Evolutionary conservation across 2,113 vertebrate genomes (phyloP).

Genomic region (Cebidichthys violaceus): DNA sequence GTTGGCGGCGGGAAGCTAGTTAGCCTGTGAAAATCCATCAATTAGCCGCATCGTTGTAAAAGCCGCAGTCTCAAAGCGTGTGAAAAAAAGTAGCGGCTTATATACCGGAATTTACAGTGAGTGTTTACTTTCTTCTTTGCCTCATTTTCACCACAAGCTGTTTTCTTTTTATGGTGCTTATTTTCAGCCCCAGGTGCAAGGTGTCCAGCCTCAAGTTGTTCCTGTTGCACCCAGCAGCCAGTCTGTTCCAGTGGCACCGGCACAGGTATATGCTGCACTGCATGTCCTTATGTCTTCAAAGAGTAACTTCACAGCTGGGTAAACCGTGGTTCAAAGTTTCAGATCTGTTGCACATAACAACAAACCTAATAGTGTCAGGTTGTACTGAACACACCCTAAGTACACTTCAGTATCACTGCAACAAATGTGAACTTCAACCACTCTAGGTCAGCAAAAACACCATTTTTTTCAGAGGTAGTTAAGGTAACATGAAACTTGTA

Average conservation of each 20-base stretch:
- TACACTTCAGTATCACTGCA: constrained; percentile 8
- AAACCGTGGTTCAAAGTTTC: not conserved
- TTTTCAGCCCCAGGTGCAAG: constrained; percentile 64
- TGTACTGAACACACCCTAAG: constrained; percentile 19
- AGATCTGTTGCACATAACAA: constrained; percentile 4
- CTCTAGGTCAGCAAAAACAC: constrained; percentile 27
- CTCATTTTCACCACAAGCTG: not conserved
- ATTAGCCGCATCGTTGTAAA: too few relatives aligned
- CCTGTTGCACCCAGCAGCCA: constrained; percentile 59
- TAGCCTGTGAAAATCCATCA: too few relatives aligned
- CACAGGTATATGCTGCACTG: constrained; percentile 67
- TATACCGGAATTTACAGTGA: too few relatives aligned
- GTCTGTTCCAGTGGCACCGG: constrained; percentile 53
- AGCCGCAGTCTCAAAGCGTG: too few relatives aligned
- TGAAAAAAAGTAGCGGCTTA: too few relatives aligned
- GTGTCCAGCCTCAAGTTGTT: constrained; percentile 56
- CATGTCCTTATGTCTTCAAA: constrained; percentile 8
- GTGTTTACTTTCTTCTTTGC: not conserved
- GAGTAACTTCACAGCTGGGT: constrained; percentile 17
- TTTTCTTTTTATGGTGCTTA: constrained; percentile 4
- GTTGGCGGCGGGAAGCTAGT: too few relatives aligned
- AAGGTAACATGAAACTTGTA: constrained; percentile 3
- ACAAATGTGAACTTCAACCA: constrained; percentile 32
- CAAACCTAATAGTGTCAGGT: not conserved
- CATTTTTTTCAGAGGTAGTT: constrained; percentile 11